Evolutionary conservation across 2,888 invertebrate species (phyloP).

Genomic region (Strigamia maritima): DNA sequence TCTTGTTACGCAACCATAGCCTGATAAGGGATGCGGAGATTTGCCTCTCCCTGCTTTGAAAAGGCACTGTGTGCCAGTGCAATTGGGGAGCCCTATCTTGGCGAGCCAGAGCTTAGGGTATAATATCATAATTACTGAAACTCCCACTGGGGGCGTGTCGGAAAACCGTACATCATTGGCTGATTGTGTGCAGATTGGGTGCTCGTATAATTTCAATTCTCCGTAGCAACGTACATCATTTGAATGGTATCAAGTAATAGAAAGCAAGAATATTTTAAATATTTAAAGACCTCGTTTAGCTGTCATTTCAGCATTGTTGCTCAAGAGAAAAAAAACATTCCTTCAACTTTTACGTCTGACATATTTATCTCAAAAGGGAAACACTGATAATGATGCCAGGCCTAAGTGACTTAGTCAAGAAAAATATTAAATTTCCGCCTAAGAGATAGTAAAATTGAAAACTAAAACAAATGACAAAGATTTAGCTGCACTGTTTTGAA

Average conservation of each 20-base stretch:
- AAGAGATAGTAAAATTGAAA: background rate
- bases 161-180: background rate
- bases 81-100: slow-evolving; percentile 6
- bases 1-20: background rate
- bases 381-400: background rate
- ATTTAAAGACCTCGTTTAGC: background rate
- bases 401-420: background rate
- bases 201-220: background rate
- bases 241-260: background rate
- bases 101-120: slow-evolving; percentile 15
- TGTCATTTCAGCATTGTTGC: background rate
- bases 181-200: slow-evolving; percentile 15
- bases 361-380: background rate
- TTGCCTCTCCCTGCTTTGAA: background rate
- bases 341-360: background rate
- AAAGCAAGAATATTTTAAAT: background rate
- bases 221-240: background rate
- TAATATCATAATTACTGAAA: slow-evolving; percentile 9
- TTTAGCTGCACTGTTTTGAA: too few species aligned
- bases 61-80: background rate
- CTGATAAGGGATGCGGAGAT: background rate
- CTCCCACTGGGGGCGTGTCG: slow-evolving; percentile 15
- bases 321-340: background rate
- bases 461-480: background rate
- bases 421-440: background rate